Evolutionary conservation across 1,140 invertebrate species (phyloP), one percentile per base, ranked within the genome.

Genomic region (Teleopsis dalmanni): DNA sequence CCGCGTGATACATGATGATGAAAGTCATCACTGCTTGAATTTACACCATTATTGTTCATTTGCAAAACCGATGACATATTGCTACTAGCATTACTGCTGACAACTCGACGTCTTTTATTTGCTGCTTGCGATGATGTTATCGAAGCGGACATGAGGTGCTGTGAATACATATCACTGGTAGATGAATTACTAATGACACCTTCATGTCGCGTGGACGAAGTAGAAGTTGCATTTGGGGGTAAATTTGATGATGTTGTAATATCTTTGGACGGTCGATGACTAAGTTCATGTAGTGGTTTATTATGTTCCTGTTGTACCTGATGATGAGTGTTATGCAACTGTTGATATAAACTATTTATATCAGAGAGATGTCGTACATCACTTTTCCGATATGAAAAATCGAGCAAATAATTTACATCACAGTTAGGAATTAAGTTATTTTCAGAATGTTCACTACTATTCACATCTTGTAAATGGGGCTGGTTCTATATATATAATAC

Each of bases 261-360:
- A 59, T 71, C 69, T 21, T 63, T 71, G 54, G 69, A 71, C 46
- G 68, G 69, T 25, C 69, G 62, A 6, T 68, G 62, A 45, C 60
- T 54, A 44, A 50, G 60, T 48, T 72, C 13, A 53, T 68, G 56
- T 53, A 60, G 52, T 19, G 37, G 44, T 19, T 52, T 52, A 9
- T 52, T 52, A 14, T 50, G 49, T 27, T 44, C 26, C 19, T 46
- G 42, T 10, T 62, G 54, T 5, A 26, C 26, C 9, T 48, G 38
- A 43, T 52, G 44, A 16, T 52, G 50, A 27, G 31, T 33, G n/a
- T n/a, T n/a, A 10, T 46, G 42, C 29, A 18, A 45, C 47, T n/a
- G n/a, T n/a, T n/a, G n/a, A n/a, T n/a, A n/a, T n/a, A n/a, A 35
- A 31, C 23, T 51, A 22, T 25, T 48, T 25, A 33, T 33, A 4